Percentiles rank a stretch among this genome's conserved stretches.
Evolutionary conservation across 2,113 vertebrate genomes (phyloP).

Genomic region (Peromyscus polionotus): DNA sequence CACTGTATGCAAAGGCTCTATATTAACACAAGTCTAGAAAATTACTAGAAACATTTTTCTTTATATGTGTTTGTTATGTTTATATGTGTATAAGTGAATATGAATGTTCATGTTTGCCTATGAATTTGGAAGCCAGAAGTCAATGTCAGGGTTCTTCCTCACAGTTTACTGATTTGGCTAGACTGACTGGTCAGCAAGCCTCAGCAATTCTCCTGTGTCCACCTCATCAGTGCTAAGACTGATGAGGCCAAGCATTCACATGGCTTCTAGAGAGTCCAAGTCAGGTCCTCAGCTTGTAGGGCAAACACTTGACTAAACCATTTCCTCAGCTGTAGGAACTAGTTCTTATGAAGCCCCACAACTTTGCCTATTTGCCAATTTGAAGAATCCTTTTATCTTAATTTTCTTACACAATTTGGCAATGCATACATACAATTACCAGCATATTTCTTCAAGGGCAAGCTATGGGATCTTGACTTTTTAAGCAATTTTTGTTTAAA

Average conservation of each 20-base stretch:
- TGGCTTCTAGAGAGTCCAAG: neutral
- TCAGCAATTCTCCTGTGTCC: neutral
- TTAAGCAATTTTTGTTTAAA: neutral
- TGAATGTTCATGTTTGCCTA: neutral
- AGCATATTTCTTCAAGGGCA: neutral
- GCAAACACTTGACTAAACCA: neutral
- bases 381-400: neutral
- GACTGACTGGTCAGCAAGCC: too few species aligned
- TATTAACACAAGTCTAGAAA: slow-evolving; percentile 12
- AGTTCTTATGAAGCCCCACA: neutral
- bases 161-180: neutral
- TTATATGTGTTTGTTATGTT: neutral
- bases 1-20: neutral
- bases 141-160: neutral
- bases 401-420: neutral
- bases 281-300: neutral
- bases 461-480: neutral
- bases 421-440: neutral
- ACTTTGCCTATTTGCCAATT: neutral
- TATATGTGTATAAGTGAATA: neutral
- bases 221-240: neutral
- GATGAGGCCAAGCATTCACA: neutral
- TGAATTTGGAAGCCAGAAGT: neutral
- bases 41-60: neutral
- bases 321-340: neutral